These are phyloP conservation scores for Zele albiditarsus DNA, from an alignment of 2,888 invertebrate genomes.

Conservation along the genomic window DNA sequence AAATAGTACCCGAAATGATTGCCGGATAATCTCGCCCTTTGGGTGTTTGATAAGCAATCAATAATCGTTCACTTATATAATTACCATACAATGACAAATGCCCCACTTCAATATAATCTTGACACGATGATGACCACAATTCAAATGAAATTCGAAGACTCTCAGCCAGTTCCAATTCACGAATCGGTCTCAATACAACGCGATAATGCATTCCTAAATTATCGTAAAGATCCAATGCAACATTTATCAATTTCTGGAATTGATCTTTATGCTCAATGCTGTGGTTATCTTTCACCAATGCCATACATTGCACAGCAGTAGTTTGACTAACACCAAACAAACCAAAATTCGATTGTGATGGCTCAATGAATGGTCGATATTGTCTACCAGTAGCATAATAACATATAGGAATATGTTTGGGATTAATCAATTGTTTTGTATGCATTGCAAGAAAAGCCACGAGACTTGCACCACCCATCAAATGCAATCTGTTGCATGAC, in stretches of 20 bases:
- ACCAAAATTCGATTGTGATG: slow-evolving; percentile 68
- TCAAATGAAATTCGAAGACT: slow-evolving; percentile 81
- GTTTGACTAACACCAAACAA: slow-evolving; percentile 82
- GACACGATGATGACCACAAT: slow-evolving; percentile 81
- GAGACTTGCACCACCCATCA: slow-evolving; percentile 85
- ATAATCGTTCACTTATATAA: slow-evolving; percentile 85
- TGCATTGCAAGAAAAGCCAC: slow-evolving; percentile 83
- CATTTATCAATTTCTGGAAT: slow-evolving; percentile 76
- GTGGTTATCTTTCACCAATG: slow-evolving; percentile 73
- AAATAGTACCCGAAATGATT: slow-evolving; percentile 81
- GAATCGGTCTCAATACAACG: slow-evolving; percentile 78
- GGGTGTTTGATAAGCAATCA: slow-evolving; percentile 79
- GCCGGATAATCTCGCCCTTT: slow-evolving; percentile 77
- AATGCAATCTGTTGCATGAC: slow-evolving; percentile 78
- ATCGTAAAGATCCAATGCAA: slow-evolving; percentile 78
- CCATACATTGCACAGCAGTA: slow-evolving; percentile 78
- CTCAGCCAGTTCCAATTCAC: slow-evolving; percentile 79
- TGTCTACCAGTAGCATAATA: slow-evolving; percentile 82
- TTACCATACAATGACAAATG: slow-evolving; percentile 82
- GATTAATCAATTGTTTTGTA: slow-evolving; percentile 79
- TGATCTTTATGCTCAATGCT: slow-evolving; percentile 73
- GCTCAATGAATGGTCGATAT: slow-evolving; percentile 75
- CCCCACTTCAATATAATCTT: slow-evolving; percentile 83
- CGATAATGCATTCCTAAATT: slow-evolving; percentile 81
- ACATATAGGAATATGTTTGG: slow-evolving; percentile 79